These are phyloP conservation scores for Troides oblongomaculatus DNA, from an alignment of 2,888 invertebrate genomes.

Conservation along the genomic window DNA sequence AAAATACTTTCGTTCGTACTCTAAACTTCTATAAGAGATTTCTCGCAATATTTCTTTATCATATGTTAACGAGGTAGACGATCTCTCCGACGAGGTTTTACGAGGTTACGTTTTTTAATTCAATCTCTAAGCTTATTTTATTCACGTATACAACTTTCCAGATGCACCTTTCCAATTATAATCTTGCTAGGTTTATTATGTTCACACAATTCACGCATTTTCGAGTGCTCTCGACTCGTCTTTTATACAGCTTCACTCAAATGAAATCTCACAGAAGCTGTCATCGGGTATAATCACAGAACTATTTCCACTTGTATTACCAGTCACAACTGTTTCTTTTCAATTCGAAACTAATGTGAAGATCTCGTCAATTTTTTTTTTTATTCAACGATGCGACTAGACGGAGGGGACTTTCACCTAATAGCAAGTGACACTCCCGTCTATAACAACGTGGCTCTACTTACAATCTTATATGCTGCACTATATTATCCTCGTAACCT, in stretches of 20 bases:
- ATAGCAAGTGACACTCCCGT: too few species aligned
- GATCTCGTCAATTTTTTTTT: too few species aligned
- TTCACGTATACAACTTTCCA: not conserved
- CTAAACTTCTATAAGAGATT: too few species aligned
- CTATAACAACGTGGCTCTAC: too few species aligned
- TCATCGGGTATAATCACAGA: not conserved
- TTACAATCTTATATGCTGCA: too few species aligned
- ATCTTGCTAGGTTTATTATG: constrained; percentile 1
- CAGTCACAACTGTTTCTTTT: too few species aligned
- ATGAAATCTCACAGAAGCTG: not conserved
- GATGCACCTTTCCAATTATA: not conserved
- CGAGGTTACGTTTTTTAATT: not conserved
- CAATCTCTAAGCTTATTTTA: not conserved
- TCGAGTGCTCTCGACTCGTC: not conserved
- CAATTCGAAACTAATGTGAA: too few species aligned
- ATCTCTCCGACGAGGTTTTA: not conserved
- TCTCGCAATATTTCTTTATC: not conserved
- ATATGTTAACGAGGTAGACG: not conserved
- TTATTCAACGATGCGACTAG: too few species aligned
- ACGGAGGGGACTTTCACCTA: too few species aligned
- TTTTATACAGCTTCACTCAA: not conserved
- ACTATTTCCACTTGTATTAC: not conserved
- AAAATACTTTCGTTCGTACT: too few species aligned
- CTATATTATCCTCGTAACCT: too few species aligned
- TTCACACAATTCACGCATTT: not conserved